Evolutionary conservation across 2,113 vertebrate species (phyloP).

Genomic region (Pseudorasbora parva): DNA sequence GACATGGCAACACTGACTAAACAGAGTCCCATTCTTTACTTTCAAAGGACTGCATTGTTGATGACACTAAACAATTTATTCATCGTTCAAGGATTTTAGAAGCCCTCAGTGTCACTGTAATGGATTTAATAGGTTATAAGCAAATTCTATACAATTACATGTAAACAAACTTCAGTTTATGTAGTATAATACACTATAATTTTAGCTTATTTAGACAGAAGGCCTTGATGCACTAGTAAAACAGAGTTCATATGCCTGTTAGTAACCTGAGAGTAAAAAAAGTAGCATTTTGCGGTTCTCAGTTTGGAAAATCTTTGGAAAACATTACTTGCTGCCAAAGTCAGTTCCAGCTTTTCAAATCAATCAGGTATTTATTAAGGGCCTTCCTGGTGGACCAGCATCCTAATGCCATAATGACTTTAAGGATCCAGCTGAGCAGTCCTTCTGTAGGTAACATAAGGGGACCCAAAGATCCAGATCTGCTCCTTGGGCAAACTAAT

Average conservation of each 20-base stretch:
- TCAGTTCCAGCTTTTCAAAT: constrained; percentile 63
- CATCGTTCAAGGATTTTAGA: background rate
- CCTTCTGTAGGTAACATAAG: constrained; percentile 58
- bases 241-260: background rate
- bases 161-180: background rate
- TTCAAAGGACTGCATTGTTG: constrained; percentile 20
- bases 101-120: background rate
- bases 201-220: background rate
- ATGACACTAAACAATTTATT: background rate
- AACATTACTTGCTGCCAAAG: constrained; percentile 16
- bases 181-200: background rate
- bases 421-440: constrained; percentile 65
- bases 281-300: background rate
- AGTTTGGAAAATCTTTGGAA: constrained; percentile 1
- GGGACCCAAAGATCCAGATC: constrained; percentile 23
- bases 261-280: background rate
- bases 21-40: constrained; percentile 27
- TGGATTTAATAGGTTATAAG: background rate
- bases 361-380: constrained; percentile 67
- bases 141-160: background rate
- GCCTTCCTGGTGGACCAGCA: constrained; percentile 70
- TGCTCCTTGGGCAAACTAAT: constrained; percentile 58
- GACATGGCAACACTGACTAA: background rate
- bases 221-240: background rate
- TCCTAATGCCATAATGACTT: constrained; percentile 67